Base-by-base conservation (phyloP, 2,888 invertebrate genomes). In the Pediacus dermestoides region DNA sequence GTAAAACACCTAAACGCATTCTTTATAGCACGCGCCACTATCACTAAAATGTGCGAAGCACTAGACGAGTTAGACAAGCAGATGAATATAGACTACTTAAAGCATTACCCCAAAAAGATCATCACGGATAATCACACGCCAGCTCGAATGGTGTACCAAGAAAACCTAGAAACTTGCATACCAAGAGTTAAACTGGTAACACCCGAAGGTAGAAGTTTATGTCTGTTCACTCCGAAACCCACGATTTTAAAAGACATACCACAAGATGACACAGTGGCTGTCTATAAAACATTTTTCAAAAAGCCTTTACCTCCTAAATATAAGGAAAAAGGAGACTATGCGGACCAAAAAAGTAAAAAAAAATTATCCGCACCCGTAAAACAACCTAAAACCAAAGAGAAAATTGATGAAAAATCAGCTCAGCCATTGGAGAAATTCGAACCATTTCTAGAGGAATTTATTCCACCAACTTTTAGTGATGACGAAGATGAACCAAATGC, bases 91-190 rank as follows among this genome's bases (percentile, higher is more conserved):
- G 11, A 9, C 11, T 12, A 4, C 6, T 4, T 9, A 13, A 16
- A 13, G 12, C 18, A 25, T 10, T 39, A 34, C 41, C 6, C 18
- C 7, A 8, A 16, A 6, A 36, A 34, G 10, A 34, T 42, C 8
- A 18, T 9, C 1, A 16, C 21, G 1, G 25, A 39, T 16, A 28
- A 40, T 1, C 27, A 38, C 12, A 7, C 45, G 2, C 51, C 50
- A 16, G 51, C 48, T 11, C 38, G 55, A 34, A 10, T 55, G 13
- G 13, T 44, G 3, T 52, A 41, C 23, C 53, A 55, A 40, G 42
- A 30, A 8, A 50, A 50, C 34, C 53, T 53, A 2, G 44, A 48
- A 15, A 25, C 45, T n/a, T 53, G 49, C 40, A 32, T 52, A 6
- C 23, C 44, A 34, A 36, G 46, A 14, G 45, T 31, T 2, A 53